Base-by-base conservation (phyloP, 2,113 vertebrate genomes). In the Scomber colias region DNA sequence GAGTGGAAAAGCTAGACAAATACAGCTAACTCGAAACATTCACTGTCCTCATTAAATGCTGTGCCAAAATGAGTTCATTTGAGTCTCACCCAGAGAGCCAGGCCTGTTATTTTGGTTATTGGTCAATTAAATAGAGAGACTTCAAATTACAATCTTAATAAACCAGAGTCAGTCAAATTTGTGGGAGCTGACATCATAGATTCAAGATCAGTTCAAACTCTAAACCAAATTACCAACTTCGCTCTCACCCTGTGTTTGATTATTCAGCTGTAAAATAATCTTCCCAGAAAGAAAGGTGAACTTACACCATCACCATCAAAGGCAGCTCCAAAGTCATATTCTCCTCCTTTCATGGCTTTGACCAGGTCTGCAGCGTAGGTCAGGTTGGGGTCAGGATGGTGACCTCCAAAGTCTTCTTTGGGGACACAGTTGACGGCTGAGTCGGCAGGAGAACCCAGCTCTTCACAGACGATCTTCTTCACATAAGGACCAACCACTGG, bases 251-350 rank as follows among this genome's bases (percentile, higher is more conserved):
- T 30, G 17, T 24, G 9, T 46, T 21, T 50, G 10, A 57, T 77
- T n/a, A 45, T 27, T 46, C 46, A 13, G 17, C 56, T 53, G 40
- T 49, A 50, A 63, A 75, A 66, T 13, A 0, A 59, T 21, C 16
- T 16, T 21, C 31, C 10, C 5, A 15, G 12, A 40, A 59, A 51
- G 14, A 30, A 13, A 83, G 17, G 50, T 11, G 3, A 4, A 91
- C 95, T 91, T 95, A 99, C 98, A 91, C 98, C 98, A 4, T 99
- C 98, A 72, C 98, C 98, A 87, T 99, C 98, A 84, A 99, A 99
- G 70, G 98, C 98, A 17, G 98, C 98, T 87, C 98, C 98, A 10
- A 99, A 97, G 82, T 98, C 98, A 0, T 98, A 98, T 51, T 98
- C 97, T 75, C 98, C 98, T 0, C 95, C 96, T 91, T 99, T 98